Evolutionary conservation across 2,888 invertebrate species (phyloP).

Genomic region (Tachina grossa): DNA sequence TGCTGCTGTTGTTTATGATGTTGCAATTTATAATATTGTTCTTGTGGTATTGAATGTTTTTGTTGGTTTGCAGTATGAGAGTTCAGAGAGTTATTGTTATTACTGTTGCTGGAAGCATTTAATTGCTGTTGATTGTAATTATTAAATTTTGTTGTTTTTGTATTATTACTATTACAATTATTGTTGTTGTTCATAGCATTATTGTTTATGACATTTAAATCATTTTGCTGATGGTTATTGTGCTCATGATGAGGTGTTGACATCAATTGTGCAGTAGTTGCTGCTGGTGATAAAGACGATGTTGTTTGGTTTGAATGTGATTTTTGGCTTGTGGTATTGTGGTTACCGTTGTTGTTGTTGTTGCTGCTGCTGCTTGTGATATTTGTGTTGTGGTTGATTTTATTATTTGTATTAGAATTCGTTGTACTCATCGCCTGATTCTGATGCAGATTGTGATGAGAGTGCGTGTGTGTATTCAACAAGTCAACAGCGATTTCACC

Average conservation of each 20-base stretch:
- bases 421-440: conserved; percentile 64
- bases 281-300: conserved; percentile 54
- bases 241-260: conserved; percentile 70
- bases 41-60: conserved; percentile 67
- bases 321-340: conserved; percentile 63
- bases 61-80: conserved; percentile 69
- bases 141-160: conserved; percentile 62
- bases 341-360: conserved; percentile 66
- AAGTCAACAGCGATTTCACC: conserved; percentile 58
- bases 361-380: conserved; percentile 69
- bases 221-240: conserved; percentile 72
- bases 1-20: conserved; percentile 61
- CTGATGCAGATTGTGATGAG: conserved; percentile 53
- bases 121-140: conserved; percentile 72
- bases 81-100: conserved; percentile 70
- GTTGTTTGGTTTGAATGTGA: conserved; percentile 74
- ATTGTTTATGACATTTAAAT: conserved; percentile 78
- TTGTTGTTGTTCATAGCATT: conserved; percentile 74
- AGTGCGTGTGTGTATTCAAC: conserved; percentile 49
- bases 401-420: conserved; percentile 76
- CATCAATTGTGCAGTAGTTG: conserved; percentile 63
- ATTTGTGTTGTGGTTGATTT: conserved; percentile 77
- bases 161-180: conserved; percentile 58
- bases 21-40: conserved; percentile 69
- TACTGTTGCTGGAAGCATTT: conserved; percentile 74